Percentiles rank a stretch among this genome's conserved stretches.
Conservation (phyloP, 64 coral and sea anemone genomes). For the Montipora capricornis region DNA sequence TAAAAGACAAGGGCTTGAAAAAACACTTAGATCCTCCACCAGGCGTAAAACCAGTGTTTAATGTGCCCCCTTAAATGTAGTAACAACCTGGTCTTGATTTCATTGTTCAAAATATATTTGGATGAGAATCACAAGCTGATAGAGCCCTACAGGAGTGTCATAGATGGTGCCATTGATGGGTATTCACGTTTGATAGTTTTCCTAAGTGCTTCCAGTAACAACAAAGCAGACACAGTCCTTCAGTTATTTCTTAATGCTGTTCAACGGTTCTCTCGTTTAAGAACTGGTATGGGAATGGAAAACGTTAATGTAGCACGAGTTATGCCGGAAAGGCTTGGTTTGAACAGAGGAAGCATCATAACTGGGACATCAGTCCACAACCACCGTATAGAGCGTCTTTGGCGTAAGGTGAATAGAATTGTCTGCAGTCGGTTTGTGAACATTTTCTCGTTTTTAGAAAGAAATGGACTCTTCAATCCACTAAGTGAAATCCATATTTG, state of each 20-base stretch:
- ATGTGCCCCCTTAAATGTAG: too few species aligned
- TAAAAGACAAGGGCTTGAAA: too few species aligned
- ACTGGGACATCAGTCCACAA: constrained; percentile 57
- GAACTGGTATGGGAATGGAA: constrained; percentile 30
- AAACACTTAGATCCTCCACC: too few species aligned
- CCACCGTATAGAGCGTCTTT: constrained; percentile 50
- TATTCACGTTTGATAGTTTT: constrained; percentile 17
- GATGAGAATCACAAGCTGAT: constrained; percentile 64
- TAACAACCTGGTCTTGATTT: too few species aligned
- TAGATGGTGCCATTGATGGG: constrained; percentile 41
- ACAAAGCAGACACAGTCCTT: constrained; percentile 35
- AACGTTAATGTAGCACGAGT: constrained; percentile 30
- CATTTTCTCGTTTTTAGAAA: constrained; percentile 41
- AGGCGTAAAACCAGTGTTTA: too few species aligned
- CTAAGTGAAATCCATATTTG: constrained; percentile 21
- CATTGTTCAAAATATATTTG: background rate
- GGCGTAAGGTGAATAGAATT: constrained; percentile 32
- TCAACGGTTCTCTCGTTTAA: background rate
- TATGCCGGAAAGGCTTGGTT: constrained; percentile 6
- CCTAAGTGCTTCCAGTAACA: constrained; percentile 4
- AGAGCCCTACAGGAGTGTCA: constrained; percentile 39
- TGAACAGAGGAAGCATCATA: constrained; percentile 51
- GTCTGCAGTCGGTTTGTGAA: constrained; percentile 17
- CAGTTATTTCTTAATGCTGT: constrained; percentile 23
- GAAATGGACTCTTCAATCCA: constrained; percentile 10